Conservation (phyloP, 1,140 invertebrate species). For the Drosophila kepulauana region DNA sequence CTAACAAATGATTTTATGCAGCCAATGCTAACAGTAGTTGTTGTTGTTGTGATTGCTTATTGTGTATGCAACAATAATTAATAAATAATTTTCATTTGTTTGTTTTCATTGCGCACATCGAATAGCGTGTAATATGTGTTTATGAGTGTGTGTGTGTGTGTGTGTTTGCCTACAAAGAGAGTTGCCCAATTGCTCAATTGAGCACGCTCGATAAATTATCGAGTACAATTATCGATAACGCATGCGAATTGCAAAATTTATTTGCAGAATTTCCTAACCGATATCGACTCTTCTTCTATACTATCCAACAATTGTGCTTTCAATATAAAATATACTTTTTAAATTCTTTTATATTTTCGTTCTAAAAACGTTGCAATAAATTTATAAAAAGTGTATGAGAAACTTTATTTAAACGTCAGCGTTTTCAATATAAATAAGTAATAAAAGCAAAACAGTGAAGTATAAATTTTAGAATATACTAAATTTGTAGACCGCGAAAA, state of each 20-base stretch:
- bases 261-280: slow-evolving; percentile 1
- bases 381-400: no score
- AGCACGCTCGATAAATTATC: slow-evolving; percentile 51
- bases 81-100: slow-evolving; percentile 64
- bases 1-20: slow-evolving; percentile 44
- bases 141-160: no score
- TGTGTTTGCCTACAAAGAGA: background rate
- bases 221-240: slow-evolving; percentile 23
- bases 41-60: slow-evolving; percentile 29
- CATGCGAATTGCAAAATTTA: background rate
- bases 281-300: no score
- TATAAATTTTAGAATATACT: no score
- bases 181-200: slow-evolving; percentile 51
- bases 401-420: no score
- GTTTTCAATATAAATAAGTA: no score
- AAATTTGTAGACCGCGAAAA: no score
- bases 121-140: slow-evolving; percentile 34
- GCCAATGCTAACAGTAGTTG: slow-evolving; percentile 16
- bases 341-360: no score
- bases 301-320: no score
- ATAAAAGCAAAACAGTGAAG: no score
- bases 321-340: no score
- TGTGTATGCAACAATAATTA: slow-evolving; percentile 75
- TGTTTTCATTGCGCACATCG: slow-evolving; percentile 28
- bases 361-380: no score